Base-by-base conservation (phyloP, 2,888 invertebrate species). In the Eutolmus rufibarbis region DNA sequence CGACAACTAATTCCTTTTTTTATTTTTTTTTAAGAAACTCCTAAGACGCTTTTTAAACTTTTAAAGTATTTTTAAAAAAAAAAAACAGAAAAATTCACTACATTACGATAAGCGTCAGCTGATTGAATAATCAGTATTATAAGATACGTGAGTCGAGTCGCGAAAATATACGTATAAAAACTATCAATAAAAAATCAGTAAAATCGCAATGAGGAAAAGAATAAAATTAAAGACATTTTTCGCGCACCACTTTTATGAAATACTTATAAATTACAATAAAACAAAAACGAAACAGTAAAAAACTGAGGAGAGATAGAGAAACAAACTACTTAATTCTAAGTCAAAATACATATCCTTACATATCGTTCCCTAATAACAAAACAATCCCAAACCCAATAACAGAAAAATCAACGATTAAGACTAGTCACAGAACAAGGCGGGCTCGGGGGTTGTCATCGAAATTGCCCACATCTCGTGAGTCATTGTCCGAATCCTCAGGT, bases 401-500 rank as follows among this genome's bases (percentile, higher is more conserved):
- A 77, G 28, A 34, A 51, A 78, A 56, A 19, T 14, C 43, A 43
- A 14, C 5, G 1, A 87, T 46, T 84, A 86, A 46, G 46, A 76
- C 9, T 5, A 86, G 74, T 90, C 90, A 92, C 88, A 91, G 89
- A 86, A 92, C 91, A 90, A 92, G 90, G 88, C 91, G 90, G 88
- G 90, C 89, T 90, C 90, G 89, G 88, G 90, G 91, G 90, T 91
- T 91, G 90, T 91, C 90, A 88, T 89, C 89, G 89, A 89, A 90
- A 90, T 90, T 87, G 91, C 91, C 90, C 88, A 90, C 88, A 89
- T 89, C 84, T 89, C 89, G 31, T 90, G 90, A 88, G 89, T 91
- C 90, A 89, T 79, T 84, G 86, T 90, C 89, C 89, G 89, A 87
- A 89, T 89, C 77, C 87, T 90, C 89, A 87, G 88, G n/a, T 78